Conservation (phyloP, 2,888 invertebrate genomes). For the Macaria liturata region DNA sequence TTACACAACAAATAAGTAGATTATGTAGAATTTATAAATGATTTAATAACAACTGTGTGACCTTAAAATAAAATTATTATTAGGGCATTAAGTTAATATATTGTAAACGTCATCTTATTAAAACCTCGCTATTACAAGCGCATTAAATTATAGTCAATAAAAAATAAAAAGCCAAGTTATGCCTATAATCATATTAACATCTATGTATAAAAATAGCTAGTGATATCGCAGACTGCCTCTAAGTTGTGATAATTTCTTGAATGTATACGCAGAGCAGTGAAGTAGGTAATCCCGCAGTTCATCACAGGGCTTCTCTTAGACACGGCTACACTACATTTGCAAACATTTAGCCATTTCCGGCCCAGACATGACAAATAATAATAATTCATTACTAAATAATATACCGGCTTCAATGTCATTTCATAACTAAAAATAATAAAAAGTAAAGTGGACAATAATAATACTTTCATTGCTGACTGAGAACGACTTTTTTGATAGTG, state of each 20-base stretch:
- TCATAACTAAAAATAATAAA: too few species aligned
- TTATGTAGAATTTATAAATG: constrained; percentile 64
- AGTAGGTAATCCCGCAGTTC: too few species aligned
- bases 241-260: constrained; percentile 12
- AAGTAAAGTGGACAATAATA: too few species aligned
- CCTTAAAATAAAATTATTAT: constrained; percentile 27
- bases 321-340: too few species aligned
- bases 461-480: too few species aligned
- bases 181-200: constrained; percentile 2
- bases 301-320: too few species aligned
- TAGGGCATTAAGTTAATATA: constrained; percentile 41
- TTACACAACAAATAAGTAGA: constrained; percentile 74
- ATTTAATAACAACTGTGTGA: constrained; percentile 64
- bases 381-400: too few species aligned
- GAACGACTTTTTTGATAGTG: too few species aligned
- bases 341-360: too few species aligned
- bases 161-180: neutral
- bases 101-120: constrained; percentile 52
- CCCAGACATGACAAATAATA: too few species aligned
- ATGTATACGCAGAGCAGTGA: too few species aligned
- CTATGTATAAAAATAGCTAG: constrained; percentile 46
- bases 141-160: constrained; percentile 27
- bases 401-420: too few species aligned
- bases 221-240: constrained; percentile 42
- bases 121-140: constrained; percentile 42